Evolutionary conservation across 2,113 vertebrate genomes (phyloP).

Genomic region (Phylloscopus whistleri): DNA sequence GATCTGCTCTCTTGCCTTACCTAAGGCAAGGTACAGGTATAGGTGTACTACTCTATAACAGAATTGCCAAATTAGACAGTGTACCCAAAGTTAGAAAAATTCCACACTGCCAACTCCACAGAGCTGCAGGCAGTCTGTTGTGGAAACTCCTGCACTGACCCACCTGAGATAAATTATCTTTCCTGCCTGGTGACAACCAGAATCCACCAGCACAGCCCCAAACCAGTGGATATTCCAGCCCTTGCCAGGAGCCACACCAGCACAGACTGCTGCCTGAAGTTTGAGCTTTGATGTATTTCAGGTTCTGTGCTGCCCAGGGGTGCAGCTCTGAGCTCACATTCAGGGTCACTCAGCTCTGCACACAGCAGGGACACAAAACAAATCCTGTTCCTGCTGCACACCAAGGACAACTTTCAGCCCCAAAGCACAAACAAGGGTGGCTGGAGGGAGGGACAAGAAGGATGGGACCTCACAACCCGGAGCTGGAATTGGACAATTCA

Average conservation of each 20-base stretch:
- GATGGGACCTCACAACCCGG: no score
- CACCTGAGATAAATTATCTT: neutral
- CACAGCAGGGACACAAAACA: no score
- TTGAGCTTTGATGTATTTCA: neutral
- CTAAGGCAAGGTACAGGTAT: neutral
- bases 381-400: no score
- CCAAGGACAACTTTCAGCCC: no score
- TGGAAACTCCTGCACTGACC: neutral
- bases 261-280: neutral
- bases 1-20: neutral
- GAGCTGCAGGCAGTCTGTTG: no score
- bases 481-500: no score
- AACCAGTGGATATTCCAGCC: rapidly evolving
- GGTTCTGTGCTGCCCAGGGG: neutral
- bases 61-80: neutral
- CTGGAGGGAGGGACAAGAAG: no score
- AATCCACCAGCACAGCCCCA: neutral
- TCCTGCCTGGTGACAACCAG: neutral
- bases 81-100: neutral
- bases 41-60: no score
- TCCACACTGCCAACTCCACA: neutral
- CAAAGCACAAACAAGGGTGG: no score
- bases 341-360: neutral
- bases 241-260: neutral
- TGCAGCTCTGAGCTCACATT: neutral